Conservation (phyloP, 2,113 vertebrate species). For the Grammomys dolichurus region DNA sequence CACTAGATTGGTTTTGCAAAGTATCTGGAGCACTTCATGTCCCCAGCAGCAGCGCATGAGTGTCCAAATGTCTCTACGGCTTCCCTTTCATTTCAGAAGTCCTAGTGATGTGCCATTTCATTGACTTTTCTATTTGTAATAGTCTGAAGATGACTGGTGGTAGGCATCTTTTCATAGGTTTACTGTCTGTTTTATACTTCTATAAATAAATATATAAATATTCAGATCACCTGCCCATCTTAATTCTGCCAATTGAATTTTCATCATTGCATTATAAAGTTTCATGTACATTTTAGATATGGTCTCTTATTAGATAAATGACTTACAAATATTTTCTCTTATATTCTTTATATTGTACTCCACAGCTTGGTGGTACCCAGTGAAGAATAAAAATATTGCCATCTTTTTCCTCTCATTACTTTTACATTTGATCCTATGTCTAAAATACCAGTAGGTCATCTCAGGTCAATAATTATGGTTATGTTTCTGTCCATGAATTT, state of each 20-base stretch:
- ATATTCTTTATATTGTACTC: not conserved
- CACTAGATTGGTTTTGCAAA: not conserved
- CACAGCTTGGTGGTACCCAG: not conserved
- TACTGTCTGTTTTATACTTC: not conserved
- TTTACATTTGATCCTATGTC: not conserved
- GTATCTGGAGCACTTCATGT: not conserved
- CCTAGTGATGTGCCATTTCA: not conserved
- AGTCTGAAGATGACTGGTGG: not conserved
- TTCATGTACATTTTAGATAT: not conserved
- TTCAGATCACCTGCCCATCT: not conserved
- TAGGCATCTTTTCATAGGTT: not conserved
- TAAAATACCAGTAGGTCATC: not conserved
- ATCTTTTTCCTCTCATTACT: not conserved
- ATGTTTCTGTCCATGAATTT: not conserved
- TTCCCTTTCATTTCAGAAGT: not conserved
- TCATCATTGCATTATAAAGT: not conserved
- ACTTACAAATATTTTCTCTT: slow-evolving; percentile 22
- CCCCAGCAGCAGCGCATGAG: not conserved
- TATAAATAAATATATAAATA: not conserved
- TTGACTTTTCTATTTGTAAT: not conserved
- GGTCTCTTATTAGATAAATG: not conserved
- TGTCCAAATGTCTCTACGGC: not conserved
- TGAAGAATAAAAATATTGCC: not conserved
- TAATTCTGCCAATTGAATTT: not conserved
- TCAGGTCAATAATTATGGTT: not conserved